phyloP scores from a whole-genome alignment of 1,140 invertebrate genomes.

The Pseudachorutes palmiensis region DNA sequence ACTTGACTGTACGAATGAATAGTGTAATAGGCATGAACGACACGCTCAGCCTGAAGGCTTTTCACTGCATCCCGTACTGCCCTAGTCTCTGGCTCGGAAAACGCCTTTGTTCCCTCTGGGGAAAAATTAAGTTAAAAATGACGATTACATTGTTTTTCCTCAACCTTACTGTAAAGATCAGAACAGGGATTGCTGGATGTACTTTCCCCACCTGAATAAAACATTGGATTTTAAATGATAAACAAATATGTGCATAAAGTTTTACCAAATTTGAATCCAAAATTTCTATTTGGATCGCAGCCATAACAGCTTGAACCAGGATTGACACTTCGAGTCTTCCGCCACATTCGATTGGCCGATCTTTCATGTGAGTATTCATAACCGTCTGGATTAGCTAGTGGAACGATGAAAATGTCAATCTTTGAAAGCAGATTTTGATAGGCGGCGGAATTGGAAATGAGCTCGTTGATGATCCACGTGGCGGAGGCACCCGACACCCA shows the following conservation, averaged over 20 bases:
- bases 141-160: too few relatives aligned
- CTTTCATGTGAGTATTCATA: conserved; percentile 40
- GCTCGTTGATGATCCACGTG: conserved; percentile 55
- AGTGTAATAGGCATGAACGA: not conserved
- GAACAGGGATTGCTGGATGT: not conserved
- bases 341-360: conserved; percentile 54
- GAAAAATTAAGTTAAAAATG: not conserved
- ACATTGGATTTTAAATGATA: not conserved
- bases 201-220: not conserved
- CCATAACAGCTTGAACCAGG: conserved; percentile 19
- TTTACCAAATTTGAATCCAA: not conserved
- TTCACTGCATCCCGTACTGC: not conserved
- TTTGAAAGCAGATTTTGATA: conserved; percentile 40
- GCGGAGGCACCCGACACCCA: conserved; percentile 61
- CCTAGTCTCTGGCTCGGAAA: not conserved
- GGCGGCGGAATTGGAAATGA: conserved; percentile 43
- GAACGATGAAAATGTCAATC: conserved; percentile 48
- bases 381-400: conserved; percentile 56
- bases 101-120: not conserved
- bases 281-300: conserved; percentile 24
- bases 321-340: conserved; percentile 53
- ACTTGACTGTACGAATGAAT: not conserved
- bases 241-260: not conserved
- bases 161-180: not conserved
- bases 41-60: not conserved